Evolutionary conservation across 53 echinoderm and acorn worm genomes (phyloP), one percentile per base, ranked within the genome.

Genomic region (Astropecten irregularis): DNA sequence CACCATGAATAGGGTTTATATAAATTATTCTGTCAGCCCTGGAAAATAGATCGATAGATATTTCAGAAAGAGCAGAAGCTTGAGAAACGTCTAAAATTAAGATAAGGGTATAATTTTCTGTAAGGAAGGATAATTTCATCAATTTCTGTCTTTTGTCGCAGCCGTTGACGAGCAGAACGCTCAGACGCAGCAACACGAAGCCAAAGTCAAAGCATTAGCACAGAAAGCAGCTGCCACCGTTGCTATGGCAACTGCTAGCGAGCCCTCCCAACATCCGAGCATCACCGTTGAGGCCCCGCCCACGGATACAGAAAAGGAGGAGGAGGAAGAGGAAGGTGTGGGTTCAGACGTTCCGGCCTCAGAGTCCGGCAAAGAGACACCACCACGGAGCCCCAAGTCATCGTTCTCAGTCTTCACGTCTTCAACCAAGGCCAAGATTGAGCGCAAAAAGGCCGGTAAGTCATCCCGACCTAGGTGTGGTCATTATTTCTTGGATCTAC

Each of bases 161-260:
- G 97, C 97, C 69, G 96, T 96, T 26, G 97, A 96, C 85, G 97
- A 96, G 87, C 97, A 96, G 77, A 96, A 96, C 52, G 97, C 91
- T 49, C 93, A 92, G 48, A 94, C 93, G 23, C 82, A 96, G 66
- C 86, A 94, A 55, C 97, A 96, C 23, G 93, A 92, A 48, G 92
- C 90, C 25, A 92, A 90, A 66, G 91, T 89, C 3, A 89, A 76
- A 76, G 87, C 90, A 26, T 63, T 87, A 27, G 50, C 70, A 5
- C 71, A 84, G 7, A 88, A 83, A 68, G 90, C 87, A 1, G 76
- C 89, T 16, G 76, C 90, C n/a, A 72, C 85, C 8, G 64, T 73
- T 30, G 49, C 88, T 5, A 86, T 82, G 28, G 88, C 90, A 18
- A 92, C 89, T 18, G 5, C 26, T 25, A 16, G 30, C 10, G 30